Conservation (phyloP, 2,888 invertebrate genomes). For the Drosophila mulleri region DNA sequence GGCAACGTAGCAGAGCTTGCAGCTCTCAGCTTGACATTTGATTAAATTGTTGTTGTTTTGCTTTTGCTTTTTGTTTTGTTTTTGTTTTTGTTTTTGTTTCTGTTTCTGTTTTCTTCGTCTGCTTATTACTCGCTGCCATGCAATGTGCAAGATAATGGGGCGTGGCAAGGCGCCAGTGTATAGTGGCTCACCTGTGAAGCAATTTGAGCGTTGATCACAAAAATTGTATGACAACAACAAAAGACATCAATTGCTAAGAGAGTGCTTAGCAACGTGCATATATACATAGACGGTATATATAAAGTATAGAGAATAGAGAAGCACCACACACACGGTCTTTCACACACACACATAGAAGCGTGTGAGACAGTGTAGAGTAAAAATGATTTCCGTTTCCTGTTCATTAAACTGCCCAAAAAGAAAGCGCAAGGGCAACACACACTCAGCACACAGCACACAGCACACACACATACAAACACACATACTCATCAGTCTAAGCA, state of each 20-base stretch:
- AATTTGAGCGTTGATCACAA: constrained; percentile 35
- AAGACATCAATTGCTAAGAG: constrained; percentile 23
- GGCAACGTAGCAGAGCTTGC: neutral
- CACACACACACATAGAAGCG: constrained; percentile 9
- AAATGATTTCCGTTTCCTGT: constrained; percentile 77
- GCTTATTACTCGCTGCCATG: constrained; percentile 28
- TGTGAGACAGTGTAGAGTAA: constrained; percentile 35
- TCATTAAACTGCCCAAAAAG: constrained; percentile 75
- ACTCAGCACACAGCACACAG: neutral
- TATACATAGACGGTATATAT: constrained; percentile 1
- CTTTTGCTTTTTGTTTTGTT: neutral
- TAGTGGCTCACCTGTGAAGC: constrained; percentile 1
- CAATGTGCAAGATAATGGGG: constrained; percentile 8
- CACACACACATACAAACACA: neutral
- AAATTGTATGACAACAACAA: constrained; percentile 34
- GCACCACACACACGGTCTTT: constrained; percentile 2
- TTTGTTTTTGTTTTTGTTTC: neutral
- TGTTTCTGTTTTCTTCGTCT: neutral
- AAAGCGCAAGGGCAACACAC: constrained; percentile 49
- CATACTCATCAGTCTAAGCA: constrained; percentile 20
- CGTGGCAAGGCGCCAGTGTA: constrained; percentile 1
- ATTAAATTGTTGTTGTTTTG: constrained; percentile 16
- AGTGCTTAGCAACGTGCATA: constrained; percentile 23
- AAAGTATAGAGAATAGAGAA: neutral
- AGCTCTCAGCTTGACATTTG: constrained; percentile 32